Percentiles rank a stretch among this genome's conserved stretches.
Conservation (phyloP, 2,888 invertebrate species). For the Cheilosia urbana region DNA sequence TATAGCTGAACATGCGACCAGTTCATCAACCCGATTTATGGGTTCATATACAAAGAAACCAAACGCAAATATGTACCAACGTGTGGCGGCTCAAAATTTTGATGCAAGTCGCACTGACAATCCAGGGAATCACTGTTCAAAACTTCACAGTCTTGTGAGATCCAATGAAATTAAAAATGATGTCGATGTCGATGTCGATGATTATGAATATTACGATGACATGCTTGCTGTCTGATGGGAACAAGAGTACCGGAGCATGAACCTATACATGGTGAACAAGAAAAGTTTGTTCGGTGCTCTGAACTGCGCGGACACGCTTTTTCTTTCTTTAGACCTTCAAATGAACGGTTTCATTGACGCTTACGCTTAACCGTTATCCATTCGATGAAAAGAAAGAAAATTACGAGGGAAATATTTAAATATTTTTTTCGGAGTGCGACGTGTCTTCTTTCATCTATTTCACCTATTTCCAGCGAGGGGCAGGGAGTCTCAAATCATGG, state of each 20-base stretch:
- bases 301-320: conserved; percentile 8
- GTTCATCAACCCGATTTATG: conserved; percentile 3
- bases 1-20: not conserved
- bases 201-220: conserved; percentile 30
- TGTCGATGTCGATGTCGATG: not conserved
- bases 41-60: not conserved
- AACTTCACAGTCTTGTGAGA: conserved; percentile 18
- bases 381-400: conserved; percentile 12
- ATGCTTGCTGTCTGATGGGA: conserved; percentile 6
- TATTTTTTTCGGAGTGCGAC: conserved; percentile 35
- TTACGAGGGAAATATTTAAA: not conserved
- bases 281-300: not conserved
- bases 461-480: conserved; percentile 27
- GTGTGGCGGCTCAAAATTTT: not conserved
- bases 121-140: conserved; percentile 17
- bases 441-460: conserved; percentile 41
- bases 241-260: not conserved
- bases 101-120: not conserved
- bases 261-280: not conserved
- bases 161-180: conserved; percentile 15
- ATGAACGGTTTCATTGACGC: conserved; percentile 51
- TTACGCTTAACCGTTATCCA: conserved; percentile 48
- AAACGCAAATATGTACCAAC: conserved; percentile 1
- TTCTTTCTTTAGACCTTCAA: conserved; percentile 50
- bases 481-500: conserved; percentile 1